These are phyloP conservation scores for Ursus arctos DNA, from an alignment of 2,113 vertebrate genomes.

Conservation along the genomic window DNA sequence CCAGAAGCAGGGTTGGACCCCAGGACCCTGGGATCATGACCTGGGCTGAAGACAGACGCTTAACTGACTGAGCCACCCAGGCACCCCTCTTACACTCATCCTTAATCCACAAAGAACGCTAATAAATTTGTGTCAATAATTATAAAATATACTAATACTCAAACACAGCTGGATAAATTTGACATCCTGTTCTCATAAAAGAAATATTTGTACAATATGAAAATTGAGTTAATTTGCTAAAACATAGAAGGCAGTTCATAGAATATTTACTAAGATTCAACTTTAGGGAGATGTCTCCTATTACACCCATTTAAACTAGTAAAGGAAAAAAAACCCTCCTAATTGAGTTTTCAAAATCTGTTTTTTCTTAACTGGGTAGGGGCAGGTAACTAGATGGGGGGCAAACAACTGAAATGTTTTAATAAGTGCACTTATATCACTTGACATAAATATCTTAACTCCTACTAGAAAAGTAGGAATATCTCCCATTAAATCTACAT, in stretches of 20 bases:
- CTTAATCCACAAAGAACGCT: background rate
- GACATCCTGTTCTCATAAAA: background rate
- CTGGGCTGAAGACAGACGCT: background rate
- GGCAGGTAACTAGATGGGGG: background rate
- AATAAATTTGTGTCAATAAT: background rate
- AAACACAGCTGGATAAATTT: background rate
- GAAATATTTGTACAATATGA: background rate
- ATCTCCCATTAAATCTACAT: background rate
- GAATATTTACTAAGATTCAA: background rate
- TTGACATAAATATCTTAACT: background rate
- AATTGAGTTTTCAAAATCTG: background rate
- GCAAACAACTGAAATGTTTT: background rate
- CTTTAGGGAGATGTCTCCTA: background rate
- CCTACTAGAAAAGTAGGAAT: background rate
- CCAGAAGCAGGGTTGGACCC: background rate
- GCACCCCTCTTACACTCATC: background rate
- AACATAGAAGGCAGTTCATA: background rate
- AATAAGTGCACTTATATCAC: background rate
- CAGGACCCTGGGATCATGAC: background rate
- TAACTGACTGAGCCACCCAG: background rate
- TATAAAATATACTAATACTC: background rate
- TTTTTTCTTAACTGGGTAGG: background rate
- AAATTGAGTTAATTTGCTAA: constrained; percentile 5
- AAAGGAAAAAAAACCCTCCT: background rate
- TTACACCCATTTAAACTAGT: background rate